Base-by-base conservation (phyloP, 2,888 invertebrate species). In the Melieria crassipennis region DNA sequence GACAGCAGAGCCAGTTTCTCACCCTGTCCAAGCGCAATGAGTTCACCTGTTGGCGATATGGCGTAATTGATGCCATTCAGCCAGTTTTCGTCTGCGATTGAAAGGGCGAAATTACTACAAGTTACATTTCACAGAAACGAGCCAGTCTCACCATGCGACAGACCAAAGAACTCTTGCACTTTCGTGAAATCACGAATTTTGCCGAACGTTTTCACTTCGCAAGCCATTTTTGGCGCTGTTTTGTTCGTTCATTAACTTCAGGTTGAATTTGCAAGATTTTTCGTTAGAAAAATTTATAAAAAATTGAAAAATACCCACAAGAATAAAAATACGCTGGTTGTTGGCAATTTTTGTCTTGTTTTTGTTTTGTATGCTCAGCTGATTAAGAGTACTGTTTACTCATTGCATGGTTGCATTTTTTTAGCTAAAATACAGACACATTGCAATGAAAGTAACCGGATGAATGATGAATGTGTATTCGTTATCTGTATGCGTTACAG, bases 21-120 rank as follows among this genome's bases (percentile, higher is more conserved):
- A 66, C 90, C 90, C 80, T 90, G 89, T 0, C 91, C 92, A 73
- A 94, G 82, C 0, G 89, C 92, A 75, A 94, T 87, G 45, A 93
- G 82, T 82, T 94, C 94, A 58, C 91, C 91, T 57, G 91, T 89
- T 3, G 94, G 93, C 10, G 93, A 92, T n/a, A 92, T 84, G 0
- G 93, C 91, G 75, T 92, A 84, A 71, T 90, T 86, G 76, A 92
- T 90, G 13, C 90, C 89, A 80, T 92, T 91, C 11, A 94, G 85
- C 91, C 94, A 94, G 76, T 89, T 89, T 71, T 89, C 89, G 79
- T 89, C 87, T 83, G 78, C 7, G 52, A 11, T 58, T 43, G 5
- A 4, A 48, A 30, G 11, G 30, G 5, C 16, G 42, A 66, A 5
- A 52, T 7, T 43, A 45, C 4, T 7, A 46, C 47, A 60, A 5